Conservation (phyloP, 2,797 vertebrate genomes). For the Diplodus puntazzo region DNA sequence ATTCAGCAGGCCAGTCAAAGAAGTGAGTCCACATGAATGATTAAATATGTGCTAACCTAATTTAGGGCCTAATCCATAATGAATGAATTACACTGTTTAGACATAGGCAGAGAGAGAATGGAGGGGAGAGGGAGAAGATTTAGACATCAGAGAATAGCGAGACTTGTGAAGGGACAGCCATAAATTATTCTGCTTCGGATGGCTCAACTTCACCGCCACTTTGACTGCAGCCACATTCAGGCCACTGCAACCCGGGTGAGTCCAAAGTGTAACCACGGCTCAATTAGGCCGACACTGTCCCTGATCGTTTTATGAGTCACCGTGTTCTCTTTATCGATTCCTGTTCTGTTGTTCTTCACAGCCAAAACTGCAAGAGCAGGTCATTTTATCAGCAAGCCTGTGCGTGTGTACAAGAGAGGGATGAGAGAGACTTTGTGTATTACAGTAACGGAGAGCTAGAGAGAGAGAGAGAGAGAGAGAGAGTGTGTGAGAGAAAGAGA, state of each 20-base stretch:
- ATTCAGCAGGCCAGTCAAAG: constrained; percentile 75
- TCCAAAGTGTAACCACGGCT: constrained; percentile 19
- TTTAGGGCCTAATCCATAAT: constrained; percentile 76
- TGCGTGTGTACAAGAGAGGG: background rate
- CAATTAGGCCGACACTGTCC: constrained; percentile 46
- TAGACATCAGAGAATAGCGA: constrained; percentile 49
- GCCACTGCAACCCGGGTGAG: constrained; percentile 18
- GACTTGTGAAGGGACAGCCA: constrained; percentile 43
- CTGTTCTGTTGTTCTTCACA: constrained; percentile 29
- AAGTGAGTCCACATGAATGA: constrained; percentile 79
- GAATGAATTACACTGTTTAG: constrained; percentile 75
- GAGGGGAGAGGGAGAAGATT: constrained; percentile 34
- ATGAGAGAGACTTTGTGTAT: constrained; percentile 6
- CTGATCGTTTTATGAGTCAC: constrained; percentile 29
- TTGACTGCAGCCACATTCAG: constrained; percentile 34
- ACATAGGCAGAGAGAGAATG: constrained; percentile 48
- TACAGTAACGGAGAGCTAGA: constrained; percentile 16
- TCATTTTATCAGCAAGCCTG: constrained; percentile 33
- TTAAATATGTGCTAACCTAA: constrained; percentile 80
- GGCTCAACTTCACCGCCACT: constrained; percentile 17
- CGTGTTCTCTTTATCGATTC: constrained; percentile 10
- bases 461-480: constrained; percentile 39
- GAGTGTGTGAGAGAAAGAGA: background rate
- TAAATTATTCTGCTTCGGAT: constrained; percentile 45
- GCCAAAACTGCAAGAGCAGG: constrained; percentile 1